Base-by-base conservation (phyloP, 2,113 vertebrate genomes). In the Apteryx mantelli region DNA sequence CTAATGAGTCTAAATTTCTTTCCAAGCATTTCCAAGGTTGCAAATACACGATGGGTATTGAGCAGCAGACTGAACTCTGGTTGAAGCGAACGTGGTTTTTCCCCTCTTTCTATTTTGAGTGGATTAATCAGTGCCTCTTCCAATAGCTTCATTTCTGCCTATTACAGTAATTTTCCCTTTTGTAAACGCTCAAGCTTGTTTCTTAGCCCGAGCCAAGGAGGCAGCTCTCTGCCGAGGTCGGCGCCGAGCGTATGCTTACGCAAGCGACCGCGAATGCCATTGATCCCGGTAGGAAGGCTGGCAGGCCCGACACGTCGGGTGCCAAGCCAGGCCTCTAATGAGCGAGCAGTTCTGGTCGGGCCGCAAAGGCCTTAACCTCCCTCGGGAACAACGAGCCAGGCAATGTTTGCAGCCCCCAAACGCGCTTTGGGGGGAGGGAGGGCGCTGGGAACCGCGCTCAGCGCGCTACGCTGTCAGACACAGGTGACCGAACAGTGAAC, bases 321-420 rank as follows among this genome's bases (percentile, higher is more conserved):
- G 98, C 97, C 97, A 98, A 98, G 79, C 84, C 97, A 97, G 64
- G 82, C 63, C 92, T 97, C 97, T 98, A 98, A 98, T 98, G 98
- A 98, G 98, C 61, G 68, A 96, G 97, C 66, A 94, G 95, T 98
- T 98, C 98, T 75, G 66, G 97, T 97, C 92, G 96, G 95, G 95
- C 93, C 90, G 95, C 91, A 95, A 98, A 98, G 97, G 97, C 93
- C 96, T 93, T 97, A 97, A 98, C 97, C 98, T 98, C 97, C 92
- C 81, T 75, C 74, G 58, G 81, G 95, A 98, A 97, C 98, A 98
- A 98, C 96, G 97, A 98, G 94, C 97, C 95, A 97, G 97, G 96
- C 97, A 97, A 98, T 95, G 96, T 97, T 89, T 97, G 97, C 97
- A 97, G 94, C 88, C 86, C 92, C 93, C 88, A 85, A 77, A 78